A percentile compares a stretch with the other conserved stretches of the same genome.
Conservation (phyloP, 2,888 invertebrate species). For the Aphodius sticticus region DNA sequence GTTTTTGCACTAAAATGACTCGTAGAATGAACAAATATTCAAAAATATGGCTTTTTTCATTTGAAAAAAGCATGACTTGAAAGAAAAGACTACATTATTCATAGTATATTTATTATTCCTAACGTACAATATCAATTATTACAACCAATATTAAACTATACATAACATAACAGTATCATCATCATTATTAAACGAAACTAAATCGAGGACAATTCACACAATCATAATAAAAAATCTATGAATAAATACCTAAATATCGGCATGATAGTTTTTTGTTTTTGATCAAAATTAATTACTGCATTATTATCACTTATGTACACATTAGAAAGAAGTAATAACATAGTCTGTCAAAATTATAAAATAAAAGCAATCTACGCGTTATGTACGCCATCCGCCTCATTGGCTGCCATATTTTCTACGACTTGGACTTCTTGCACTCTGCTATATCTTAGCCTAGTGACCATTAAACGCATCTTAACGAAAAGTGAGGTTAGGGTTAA, state of each 20-base stretch:
- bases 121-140: neutral
- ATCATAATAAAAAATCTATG: neutral
- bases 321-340: neutral
- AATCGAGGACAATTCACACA: neutral
- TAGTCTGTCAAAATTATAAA: neutral
- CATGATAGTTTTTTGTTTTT: neutral
- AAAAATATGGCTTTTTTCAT: too few species aligned
- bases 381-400: constrained; percentile 36
- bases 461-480: constrained; percentile 44
- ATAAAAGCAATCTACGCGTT: neutral
- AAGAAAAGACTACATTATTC: neutral
- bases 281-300: neutral
- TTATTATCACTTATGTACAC: neutral
- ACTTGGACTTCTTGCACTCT: constrained; percentile 50
- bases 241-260: neutral
- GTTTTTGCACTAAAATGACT: too few species aligned
- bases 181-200: neutral
- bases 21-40: too few species aligned
- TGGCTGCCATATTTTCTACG: constrained; percentile 56
- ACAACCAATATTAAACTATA: constrained; percentile 4
- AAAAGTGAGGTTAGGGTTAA: constrained; percentile 50
- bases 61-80: too few species aligned
- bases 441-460: constrained; percentile 45
- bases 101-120: neutral
- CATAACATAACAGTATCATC: neutral